Conservation (phyloP, 2,113 vertebrate genomes). For the Megatriorchis doriae region DNA sequence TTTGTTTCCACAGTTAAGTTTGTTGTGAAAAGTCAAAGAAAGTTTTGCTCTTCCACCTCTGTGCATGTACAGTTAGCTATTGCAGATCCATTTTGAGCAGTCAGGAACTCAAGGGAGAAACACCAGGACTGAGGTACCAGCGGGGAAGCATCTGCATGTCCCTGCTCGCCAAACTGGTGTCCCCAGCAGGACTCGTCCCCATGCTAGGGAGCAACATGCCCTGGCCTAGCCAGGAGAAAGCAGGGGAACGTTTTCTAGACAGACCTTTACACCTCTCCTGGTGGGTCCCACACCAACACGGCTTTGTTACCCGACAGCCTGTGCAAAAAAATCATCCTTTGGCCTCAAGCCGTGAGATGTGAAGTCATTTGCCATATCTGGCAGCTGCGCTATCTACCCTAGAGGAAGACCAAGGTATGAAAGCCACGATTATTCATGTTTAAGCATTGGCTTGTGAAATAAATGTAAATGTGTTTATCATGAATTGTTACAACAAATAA, state of each 20-base stretch:
- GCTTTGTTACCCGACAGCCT: not conserved
- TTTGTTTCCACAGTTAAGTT: not conserved
- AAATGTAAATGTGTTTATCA: not conserved
- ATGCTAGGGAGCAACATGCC: not conserved
- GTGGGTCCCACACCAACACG: rapidly evolving
- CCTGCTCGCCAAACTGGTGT: not conserved
- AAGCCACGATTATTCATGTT: not conserved
- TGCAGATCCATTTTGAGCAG: not conserved
- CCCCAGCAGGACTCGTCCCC: not conserved
- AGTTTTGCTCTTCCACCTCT: not conserved
- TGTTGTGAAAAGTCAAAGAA: not conserved
- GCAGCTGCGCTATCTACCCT: not conserved
- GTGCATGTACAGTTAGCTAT: not conserved
- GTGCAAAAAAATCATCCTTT: not conserved
- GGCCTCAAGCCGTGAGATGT: not conserved
- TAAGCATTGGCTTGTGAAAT: not conserved
- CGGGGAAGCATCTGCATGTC: not conserved
- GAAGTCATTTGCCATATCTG: not conserved
- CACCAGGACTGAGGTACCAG: not conserved
- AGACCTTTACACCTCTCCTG: not conserved
- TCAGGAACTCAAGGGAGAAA: not conserved
- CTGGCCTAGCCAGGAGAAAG: not conserved
- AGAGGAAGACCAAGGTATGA: not conserved
- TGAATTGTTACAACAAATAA: not conserved
- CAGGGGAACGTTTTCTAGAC: rapidly evolving